These are phyloP conservation scores for Aurelia coerulea DNA, from an alignment of 30 jellyfish, hydroid and myxozoan species.

Conservation along the genomic window DNA sequence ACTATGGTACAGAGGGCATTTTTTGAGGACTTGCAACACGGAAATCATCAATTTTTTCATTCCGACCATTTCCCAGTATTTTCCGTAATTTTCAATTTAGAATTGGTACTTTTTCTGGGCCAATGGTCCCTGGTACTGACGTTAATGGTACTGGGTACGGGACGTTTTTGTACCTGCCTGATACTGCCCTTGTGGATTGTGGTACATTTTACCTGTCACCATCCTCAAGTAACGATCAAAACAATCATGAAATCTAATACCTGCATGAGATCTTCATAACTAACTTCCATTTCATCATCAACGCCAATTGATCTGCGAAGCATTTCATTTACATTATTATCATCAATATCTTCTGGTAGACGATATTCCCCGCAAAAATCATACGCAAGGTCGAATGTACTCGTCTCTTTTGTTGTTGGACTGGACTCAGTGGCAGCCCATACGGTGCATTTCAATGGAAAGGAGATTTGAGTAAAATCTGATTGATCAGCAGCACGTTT, in stretches of 20 bases:
- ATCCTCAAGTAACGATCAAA: too few species aligned
- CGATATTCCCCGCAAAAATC: conserved; percentile 24
- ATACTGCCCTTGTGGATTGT: too few species aligned
- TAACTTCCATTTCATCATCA: conserved; percentile 14
- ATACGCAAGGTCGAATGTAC: conserved; percentile 48
- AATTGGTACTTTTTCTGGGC: too few species aligned
- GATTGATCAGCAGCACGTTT: conserved; percentile 41
- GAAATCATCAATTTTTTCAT: too few species aligned
- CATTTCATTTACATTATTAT: conserved; percentile 15
- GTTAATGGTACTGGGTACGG: too few species aligned
- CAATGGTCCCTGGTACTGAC: too few species aligned
- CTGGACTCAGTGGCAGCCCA: conserved; percentile 56
- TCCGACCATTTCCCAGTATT: too few species aligned
- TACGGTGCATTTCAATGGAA: conserved; percentile 53
- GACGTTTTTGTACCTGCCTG: too few species aligned
- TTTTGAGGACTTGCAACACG: too few species aligned
- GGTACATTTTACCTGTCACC: too few species aligned
- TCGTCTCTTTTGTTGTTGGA: conserved; percentile 16
- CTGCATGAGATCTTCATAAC: conserved; percentile 17
- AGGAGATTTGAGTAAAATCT: conserved; percentile 33
- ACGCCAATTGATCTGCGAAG: conserved; percentile 19
- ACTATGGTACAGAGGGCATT: too few species aligned
- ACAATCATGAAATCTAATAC: background rate
- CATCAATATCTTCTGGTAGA: conserved; percentile 47
- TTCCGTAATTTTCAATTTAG: too few species aligned